Conservation (phyloP, 2,888 invertebrate genomes). For the Hypselothyrea guttata region DNA sequence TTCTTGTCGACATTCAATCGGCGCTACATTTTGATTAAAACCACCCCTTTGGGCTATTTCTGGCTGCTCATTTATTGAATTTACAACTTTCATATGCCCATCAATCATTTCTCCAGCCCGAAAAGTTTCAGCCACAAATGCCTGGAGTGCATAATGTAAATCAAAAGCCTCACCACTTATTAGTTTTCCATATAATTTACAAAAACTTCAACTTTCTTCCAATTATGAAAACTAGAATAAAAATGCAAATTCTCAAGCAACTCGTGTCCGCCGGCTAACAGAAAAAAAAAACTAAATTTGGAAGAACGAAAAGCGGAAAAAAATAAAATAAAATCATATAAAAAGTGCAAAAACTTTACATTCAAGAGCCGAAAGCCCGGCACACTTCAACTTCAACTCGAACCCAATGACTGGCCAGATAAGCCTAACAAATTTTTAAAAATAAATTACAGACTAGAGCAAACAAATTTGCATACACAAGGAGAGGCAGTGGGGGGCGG, state of each 20-base stretch:
- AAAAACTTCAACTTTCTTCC: slow-evolving; percentile 61
- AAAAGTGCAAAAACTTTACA: slow-evolving; percentile 51
- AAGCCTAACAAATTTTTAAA: slow-evolving; percentile 77
- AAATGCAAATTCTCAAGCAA: slow-evolving; percentile 69
- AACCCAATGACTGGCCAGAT: slow-evolving; percentile 65
- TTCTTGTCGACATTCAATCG: no score
- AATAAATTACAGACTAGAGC: slow-evolving; percentile 77
- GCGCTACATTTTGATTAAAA: no score
- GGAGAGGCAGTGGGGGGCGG: slow-evolving; percentile 1
- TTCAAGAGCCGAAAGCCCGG: slow-evolving; percentile 36
- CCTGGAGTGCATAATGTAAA: slow-evolving; percentile 42
- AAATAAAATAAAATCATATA: slow-evolving; percentile 25
- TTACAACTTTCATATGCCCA: slow-evolving; percentile 24
- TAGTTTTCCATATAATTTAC: slow-evolving; percentile 70
- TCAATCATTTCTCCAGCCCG: slow-evolving; percentile 38
- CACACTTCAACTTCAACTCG: slow-evolving; percentile 17
- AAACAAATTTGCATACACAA: slow-evolving; percentile 75
- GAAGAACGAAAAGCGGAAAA: background rate
- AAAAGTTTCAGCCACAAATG: slow-evolving; percentile 18
- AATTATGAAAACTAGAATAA: slow-evolving; percentile 73
- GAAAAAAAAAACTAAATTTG: slow-evolving; percentile 16
- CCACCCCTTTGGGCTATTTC: background rate
- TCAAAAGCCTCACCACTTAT: slow-evolving; percentile 61
- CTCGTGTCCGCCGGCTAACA: slow-evolving; percentile 57
- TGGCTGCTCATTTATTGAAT: slow-evolving; percentile 21